These are phyloP conservation scores for Orchestia grillus DNA, from an alignment of 1,140 invertebrate species.

Conservation along the genomic window DNA sequence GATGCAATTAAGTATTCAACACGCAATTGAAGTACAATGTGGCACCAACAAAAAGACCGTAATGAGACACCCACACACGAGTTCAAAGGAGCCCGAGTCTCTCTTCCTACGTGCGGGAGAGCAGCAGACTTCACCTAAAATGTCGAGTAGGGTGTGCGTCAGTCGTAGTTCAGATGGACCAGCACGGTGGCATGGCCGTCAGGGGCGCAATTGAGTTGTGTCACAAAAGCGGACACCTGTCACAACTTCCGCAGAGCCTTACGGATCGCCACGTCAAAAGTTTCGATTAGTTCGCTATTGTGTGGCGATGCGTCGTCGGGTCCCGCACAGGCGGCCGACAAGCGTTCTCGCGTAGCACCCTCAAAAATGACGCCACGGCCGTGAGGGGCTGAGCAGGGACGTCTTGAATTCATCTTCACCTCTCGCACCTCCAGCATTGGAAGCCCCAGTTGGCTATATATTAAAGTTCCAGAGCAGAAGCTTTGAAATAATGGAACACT, in stretches of 20 bases:
- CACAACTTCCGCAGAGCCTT: constrained; percentile 30
- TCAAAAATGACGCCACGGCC: neutral
- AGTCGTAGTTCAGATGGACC: neutral
- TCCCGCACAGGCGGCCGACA: neutral
- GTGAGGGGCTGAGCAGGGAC: neutral
- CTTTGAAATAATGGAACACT: neutral
- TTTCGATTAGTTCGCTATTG: constrained; percentile 50
- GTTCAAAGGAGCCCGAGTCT: neutral
- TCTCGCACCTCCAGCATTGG: neutral
- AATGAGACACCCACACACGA: neutral
- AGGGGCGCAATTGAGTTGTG: constrained; percentile 44
- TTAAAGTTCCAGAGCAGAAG: neutral
- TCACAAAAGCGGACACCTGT: constrained; percentile 26
- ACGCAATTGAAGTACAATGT: neutral
- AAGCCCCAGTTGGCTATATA: neutral
- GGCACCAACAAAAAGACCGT: neutral
- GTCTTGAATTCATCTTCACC: neutral
- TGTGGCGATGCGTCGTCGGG: neutral
- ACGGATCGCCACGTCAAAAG: constrained; percentile 54
- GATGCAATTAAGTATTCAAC: neutral
- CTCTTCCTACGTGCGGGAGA: neutral
- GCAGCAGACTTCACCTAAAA: neutral
- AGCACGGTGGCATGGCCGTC: neutral
- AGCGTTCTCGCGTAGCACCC: neutral
- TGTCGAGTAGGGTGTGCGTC: neutral